Percentiles rank a stretch among this genome's conserved stretches.
Evolutionary conservation across 2,113 vertebrate species (phyloP).

Genomic region (Hippoglossus stenolepis): DNA sequence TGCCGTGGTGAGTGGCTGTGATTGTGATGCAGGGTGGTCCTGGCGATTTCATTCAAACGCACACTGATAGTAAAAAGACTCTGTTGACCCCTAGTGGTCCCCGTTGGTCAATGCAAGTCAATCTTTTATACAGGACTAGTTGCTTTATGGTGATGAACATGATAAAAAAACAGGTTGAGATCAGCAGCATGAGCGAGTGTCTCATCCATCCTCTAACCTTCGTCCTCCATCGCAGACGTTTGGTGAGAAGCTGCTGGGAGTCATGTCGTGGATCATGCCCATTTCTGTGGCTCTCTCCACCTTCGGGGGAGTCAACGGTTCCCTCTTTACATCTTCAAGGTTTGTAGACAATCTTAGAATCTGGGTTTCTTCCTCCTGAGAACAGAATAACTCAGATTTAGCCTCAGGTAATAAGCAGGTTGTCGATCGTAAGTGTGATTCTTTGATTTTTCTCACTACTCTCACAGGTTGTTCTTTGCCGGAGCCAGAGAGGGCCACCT

Average conservation of each 20-base stretch:
- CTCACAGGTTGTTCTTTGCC: conserved; percentile 90
- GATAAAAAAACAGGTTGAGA: neutral
- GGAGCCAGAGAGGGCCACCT: conserved; percentile 94
- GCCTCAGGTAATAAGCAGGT: neutral
- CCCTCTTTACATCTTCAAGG: conserved; percentile 91
- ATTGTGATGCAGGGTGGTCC: neutral
- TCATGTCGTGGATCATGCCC: conserved; percentile 96
- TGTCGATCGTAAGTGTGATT: too few species aligned
- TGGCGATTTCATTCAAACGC: neutral
- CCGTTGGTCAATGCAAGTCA: neutral
- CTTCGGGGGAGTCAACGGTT: conserved; percentile 93
- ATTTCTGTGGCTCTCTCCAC: conserved; percentile 95
- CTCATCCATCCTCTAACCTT: conserved; percentile 1
- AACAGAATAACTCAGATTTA: neutral
- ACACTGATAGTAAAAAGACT: neutral
- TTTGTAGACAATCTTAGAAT: conserved; percentile 66
- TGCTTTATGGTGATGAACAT: neutral
- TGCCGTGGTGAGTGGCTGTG: conserved; percentile 88
- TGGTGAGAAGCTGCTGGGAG: conserved; percentile 92
- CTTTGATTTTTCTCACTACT: too few species aligned
- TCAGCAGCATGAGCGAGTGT: neutral
- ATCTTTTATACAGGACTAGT: neutral
- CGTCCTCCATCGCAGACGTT: conserved; percentile 84
- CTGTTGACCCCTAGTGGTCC: conserved; percentile 39
- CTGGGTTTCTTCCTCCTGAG: neutral